Base-by-base conservation (phyloP, 1,140 invertebrate species). In the Pogonomyrmex barbatus region DNA sequence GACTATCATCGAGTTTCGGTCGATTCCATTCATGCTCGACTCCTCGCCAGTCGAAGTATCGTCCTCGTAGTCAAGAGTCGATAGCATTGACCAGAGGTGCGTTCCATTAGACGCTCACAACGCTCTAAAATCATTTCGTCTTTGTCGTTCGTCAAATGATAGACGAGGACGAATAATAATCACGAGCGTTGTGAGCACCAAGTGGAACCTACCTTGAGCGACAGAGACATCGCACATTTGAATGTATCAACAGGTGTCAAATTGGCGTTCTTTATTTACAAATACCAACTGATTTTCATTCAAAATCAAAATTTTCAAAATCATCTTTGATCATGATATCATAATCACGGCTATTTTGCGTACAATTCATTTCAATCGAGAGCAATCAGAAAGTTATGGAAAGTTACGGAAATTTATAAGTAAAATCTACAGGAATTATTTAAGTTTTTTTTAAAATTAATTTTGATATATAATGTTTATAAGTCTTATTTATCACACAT, bases 231-330 rank as follows among this genome's bases (percentile, higher is more conserved):
- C 75, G 56, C 56, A 36, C 45, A 56, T 6, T 4, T 33, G 36
- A 42, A 17, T 4, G 17, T 4, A 63, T 62, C 75, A 63, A 77
- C 56, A 77, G 58, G 56, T 63, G 58, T 47, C 30, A 58, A 63
- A 30, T 63, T 77, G 75, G 75, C 4, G n/a, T 30, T 68, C 42
- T 12, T 9, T 4, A 54, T 14, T 71, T 12, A 10, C 3, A 4
- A 52, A 2, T 67, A 5, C 14, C 54, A 17, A 33, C 4, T 4
- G 24, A 14, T 39, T 24, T 24, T 58, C 17, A 76, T 58, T 14
- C 14, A 0, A 2, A 24, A 24, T 24, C 8, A 9, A 42, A 17
- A 65, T 42, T 33, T 10, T 60, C 1, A 17, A 17, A 65, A n/a
- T 63, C 2, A 24, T 65, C n/a, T 17, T 8, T 58, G 8, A 17